phyloP scores from a whole-genome alignment of 2,797 vertebrate species.

The Myoxocephalus aenaeus region DNA sequence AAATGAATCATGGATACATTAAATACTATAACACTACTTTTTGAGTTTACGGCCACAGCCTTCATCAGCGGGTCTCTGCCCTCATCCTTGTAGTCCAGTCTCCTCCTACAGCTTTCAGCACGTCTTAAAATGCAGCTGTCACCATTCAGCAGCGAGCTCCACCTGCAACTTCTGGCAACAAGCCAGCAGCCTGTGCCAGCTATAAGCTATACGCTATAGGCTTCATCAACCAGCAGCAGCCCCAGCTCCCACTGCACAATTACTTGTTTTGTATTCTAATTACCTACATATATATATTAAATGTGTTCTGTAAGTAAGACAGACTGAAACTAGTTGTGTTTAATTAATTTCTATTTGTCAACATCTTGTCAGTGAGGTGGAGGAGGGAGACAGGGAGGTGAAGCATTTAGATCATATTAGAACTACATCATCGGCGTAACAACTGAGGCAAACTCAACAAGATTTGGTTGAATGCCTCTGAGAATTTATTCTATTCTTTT shows the following conservation, averaged over 20 bases:
- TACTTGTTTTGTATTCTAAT: background rate
- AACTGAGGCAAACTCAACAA: background rate
- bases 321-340: background rate
- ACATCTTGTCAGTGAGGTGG: slow-evolving; percentile 3
- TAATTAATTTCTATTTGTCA: background rate
- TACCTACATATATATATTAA: background rate
- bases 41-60: too few species aligned
- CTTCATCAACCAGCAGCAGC: background rate
- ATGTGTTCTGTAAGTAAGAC: background rate
- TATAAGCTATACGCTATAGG: background rate
- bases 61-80: background rate
- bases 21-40: background rate
- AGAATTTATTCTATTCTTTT: background rate
- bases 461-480: background rate
- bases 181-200: slow-evolving; percentile 2
- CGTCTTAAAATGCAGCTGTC: slow-evolving; percentile 6
- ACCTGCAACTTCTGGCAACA: background rate
- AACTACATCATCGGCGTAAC: background rate
- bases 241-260: background rate
- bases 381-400: background rate
- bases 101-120: background rate
- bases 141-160: background rate
- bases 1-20: background rate
- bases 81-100: background rate
- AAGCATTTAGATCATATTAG: background rate